Evolutionary conservation across 1,140 invertebrate genomes (phyloP).

Genomic region (Zophobas atratus): DNA sequence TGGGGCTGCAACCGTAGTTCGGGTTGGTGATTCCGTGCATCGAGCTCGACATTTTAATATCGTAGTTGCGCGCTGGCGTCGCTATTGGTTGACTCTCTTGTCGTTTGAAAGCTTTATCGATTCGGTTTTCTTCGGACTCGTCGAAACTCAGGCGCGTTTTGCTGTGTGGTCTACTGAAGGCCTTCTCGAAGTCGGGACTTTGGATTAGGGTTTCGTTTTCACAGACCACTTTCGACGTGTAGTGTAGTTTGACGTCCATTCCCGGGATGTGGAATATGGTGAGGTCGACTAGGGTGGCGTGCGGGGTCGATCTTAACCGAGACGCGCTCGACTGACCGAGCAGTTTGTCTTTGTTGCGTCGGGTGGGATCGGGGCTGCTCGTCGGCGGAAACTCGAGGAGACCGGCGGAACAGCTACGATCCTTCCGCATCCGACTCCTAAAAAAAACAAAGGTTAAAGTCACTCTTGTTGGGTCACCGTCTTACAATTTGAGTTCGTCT

Average conservation of each 20-base stretch:
- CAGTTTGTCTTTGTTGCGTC: conserved; percentile 70
- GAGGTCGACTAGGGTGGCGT: conserved; percentile 79
- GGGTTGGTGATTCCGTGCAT: conserved; percentile 66
- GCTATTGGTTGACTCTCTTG: conserved; percentile 59
- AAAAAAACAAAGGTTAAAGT: conserved; percentile 44
- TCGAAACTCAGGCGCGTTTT: conserved; percentile 46
- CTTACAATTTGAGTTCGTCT: conserved; percentile 77
- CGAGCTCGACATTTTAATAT: conserved; percentile 61
- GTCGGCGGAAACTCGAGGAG: conserved; percentile 75
- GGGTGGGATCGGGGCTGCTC: conserved; percentile 69
- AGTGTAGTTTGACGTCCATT: conserved; percentile 94
- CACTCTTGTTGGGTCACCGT: not conserved
- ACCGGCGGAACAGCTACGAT: conserved; percentile 80
- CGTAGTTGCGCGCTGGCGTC: conserved; percentile 51
- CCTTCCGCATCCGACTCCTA: conserved; percentile 75
- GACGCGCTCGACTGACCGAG: conserved; percentile 69
- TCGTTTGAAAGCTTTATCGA: conserved; percentile 66
- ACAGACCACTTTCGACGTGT: conserved; percentile 81
- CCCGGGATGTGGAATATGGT: conserved; percentile 97
- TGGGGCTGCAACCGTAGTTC: conserved; percentile 59
- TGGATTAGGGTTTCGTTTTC: conserved; percentile 28
- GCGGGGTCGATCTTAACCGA: conserved; percentile 69
- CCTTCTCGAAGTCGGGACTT: conserved; percentile 57
- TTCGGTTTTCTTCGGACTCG: conserved; percentile 63
- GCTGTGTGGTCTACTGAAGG: conserved; percentile 51